Evolutionary conservation across 2,888 invertebrate genomes (phyloP), one percentile per base, ranked within the genome.

Genomic region (Hermaeophaga mercurialis): DNA sequence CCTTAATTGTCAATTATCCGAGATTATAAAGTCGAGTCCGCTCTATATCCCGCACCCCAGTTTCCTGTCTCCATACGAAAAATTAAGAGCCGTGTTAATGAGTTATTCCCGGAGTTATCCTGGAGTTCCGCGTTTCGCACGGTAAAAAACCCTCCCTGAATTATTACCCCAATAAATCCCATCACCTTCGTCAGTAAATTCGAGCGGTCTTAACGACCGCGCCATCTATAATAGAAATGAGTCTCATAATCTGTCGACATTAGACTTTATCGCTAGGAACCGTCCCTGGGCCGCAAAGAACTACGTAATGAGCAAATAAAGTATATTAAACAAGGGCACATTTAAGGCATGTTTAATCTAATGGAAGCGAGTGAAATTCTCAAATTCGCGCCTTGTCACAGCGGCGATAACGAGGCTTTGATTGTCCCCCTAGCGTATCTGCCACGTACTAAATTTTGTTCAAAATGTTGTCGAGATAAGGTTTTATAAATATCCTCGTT

Each of bases 401-500:
- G 22, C 1, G 41, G 19, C 26, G 74, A 74, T 73, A 73, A 73
- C 69, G 63, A 64, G 59, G 58, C 67, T 66, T 68, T 70, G 70
- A 72, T 71, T 72, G 72, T 70, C 70, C 69, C 69, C 70, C 62
- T 62, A 64, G 63, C 69, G 65, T 64, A 63, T 64, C 66, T 67
- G 66, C 68, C 71, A 69, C 71, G 73, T 71, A 72, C 70, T 74
- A 74, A 75, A 74, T 75, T 74, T 68, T 66, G 70, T 73, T 73
- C 71, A 72, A 73, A 74, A 73, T 72, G 74, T 73, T 70, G 72
- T 70, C 70, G 68, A 71, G 75, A 75, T 75, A 75, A 74, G 73
- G 69, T 70, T 68, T 73, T 73, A 74, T 74, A 75, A 74, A 75
- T 75, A 73, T 73, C 72, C 73, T 73, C 73, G 73, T 74, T 74